Evolutionary conservation across 2,888 invertebrate species (phyloP), one percentile per base, ranked within the genome.

Genomic region (Acronicta aceris): DNA sequence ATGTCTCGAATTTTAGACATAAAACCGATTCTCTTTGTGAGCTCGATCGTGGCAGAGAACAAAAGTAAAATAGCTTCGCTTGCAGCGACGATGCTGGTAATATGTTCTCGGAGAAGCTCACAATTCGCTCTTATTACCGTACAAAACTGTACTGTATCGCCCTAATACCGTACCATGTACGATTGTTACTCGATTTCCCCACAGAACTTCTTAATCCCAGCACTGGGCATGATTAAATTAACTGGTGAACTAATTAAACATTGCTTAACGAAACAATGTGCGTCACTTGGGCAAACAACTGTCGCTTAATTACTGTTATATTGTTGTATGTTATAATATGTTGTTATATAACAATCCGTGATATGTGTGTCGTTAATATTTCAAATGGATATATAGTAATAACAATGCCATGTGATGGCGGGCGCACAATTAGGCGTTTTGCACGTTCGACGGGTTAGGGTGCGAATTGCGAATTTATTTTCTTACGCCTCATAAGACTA

Each of bases 371-470:
- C 85, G 87, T 87, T 88, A 86, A 90, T 89, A 89, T 89, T 88
- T 90, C 90, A 89, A 89, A 90, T 88, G 89, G 89, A 88, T 89
- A 90, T 87, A 86, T 82, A 85, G 87, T 83, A 86, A 86, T 89
- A 90, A 91, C 90, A 90, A 90, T 88, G 83, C 82, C 81, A 80
- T 79, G 83, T 81, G 82, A 87, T 84, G 81, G 83, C 82, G 74
- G 84, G 80, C 86, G 87, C 87, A 88, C 91, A 87, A 88, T 88
- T 87, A 89, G 79, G 69, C 55, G 43, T 49, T 62, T 53, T 42
- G 13, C 0, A 0, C 59, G 54, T 55, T 47, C 85, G 81, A 30
- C 53, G 0, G 12, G 52, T 46, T 27, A 67, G 0, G 42, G 83
- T 85, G 86, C 81, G 61, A 0, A 46, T 42, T 43, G 8, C 8